These are phyloP conservation scores for Panzeria rudis DNA, from an alignment of 2,888 invertebrate genomes.

Conservation along the genomic window DNA sequence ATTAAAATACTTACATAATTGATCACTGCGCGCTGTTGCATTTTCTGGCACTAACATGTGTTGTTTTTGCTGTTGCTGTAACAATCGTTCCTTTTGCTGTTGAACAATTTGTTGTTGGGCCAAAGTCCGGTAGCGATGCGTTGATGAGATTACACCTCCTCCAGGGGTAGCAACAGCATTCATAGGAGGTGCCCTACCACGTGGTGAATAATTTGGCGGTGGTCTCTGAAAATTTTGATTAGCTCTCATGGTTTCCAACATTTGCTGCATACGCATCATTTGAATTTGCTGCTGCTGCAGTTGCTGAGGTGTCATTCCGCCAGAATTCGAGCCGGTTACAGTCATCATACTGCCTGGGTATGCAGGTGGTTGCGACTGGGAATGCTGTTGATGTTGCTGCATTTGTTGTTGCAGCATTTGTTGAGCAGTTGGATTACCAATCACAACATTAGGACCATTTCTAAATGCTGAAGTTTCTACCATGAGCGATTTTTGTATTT, in stretches of 20 bases:
- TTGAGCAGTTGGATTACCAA: slow-evolving; percentile 64
- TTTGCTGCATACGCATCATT: slow-evolving; percentile 75
- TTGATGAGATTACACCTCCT: slow-evolving; percentile 77
- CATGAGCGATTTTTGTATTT: slow-evolving; percentile 96
- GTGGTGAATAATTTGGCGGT: slow-evolving; percentile 82
- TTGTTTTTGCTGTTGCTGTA: slow-evolving; percentile 92
- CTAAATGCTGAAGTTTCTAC: slow-evolving; percentile 86
- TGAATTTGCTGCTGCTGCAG: slow-evolving; percentile 79
- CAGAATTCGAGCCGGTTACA: slow-evolving; percentile 42
- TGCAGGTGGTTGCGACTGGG: slow-evolving; percentile 78
- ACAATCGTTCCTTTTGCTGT: slow-evolving; percentile 86
- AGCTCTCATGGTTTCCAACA: slow-evolving; percentile 77
- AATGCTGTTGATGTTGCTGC: slow-evolving; percentile 75
- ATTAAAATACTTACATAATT: slow-evolving; percentile 77
- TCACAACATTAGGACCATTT: slow-evolving; percentile 57
- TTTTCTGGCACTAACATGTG: slow-evolving; percentile 92
- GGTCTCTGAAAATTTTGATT: slow-evolving; percentile 82
- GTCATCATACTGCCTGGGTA: slow-evolving; percentile 78
- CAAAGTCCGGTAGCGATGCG: slow-evolving; percentile 79
- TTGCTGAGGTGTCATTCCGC: slow-evolving; percentile 64
- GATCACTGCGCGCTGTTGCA: slow-evolving; percentile 86
- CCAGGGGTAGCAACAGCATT: slow-evolving; percentile 80
- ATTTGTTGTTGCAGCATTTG: slow-evolving; percentile 77
- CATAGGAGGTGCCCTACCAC: slow-evolving; percentile 80
- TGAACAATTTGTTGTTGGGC: slow-evolving; percentile 77